These are phyloP conservation scores for Hemaris fuciformis DNA, from an alignment of 2,888 invertebrate genomes.

Conservation along the genomic window DNA sequence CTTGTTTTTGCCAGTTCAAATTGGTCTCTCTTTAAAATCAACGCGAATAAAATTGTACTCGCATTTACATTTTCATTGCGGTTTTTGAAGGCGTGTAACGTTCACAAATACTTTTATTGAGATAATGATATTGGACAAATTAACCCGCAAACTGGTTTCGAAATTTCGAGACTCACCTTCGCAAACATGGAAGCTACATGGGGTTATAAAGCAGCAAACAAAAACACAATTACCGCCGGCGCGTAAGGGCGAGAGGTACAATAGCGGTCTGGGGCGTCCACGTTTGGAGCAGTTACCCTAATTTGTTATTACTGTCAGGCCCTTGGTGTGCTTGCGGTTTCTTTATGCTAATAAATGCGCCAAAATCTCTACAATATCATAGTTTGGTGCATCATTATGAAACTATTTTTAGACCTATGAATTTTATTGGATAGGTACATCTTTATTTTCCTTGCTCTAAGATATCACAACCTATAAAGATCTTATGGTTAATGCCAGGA, in stretches of 20 bases:
- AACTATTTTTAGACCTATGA: neutral
- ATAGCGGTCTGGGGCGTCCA: constrained; percentile 49
- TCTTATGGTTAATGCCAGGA: no score
- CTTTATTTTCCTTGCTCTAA: no score
- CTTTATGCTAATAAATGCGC: constrained; percentile 63
- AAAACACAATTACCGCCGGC: constrained; percentile 68
- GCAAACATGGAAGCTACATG: constrained; percentile 37
- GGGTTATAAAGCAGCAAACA: constrained; percentile 67
- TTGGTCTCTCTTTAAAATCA: neutral
- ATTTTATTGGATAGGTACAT: neutral
- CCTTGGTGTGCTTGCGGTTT: constrained; percentile 56
- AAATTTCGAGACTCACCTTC: constrained; percentile 16
- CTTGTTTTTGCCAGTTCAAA: neutral
- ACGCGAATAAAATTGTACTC: neutral
- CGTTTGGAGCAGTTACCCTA: constrained; percentile 64
- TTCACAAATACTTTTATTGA: neutral
- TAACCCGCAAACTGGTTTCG: neutral
- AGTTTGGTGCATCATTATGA: constrained; percentile 20
- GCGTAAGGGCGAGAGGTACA: constrained; percentile 51
- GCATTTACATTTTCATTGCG: neutral
- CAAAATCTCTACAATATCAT: constrained; percentile 41
- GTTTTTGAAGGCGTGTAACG: neutral
- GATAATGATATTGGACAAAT: constrained; percentile 4
- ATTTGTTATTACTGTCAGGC: constrained; percentile 69
- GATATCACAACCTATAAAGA: no score